Evolutionary conservation across 2,888 invertebrate genomes (phyloP), one percentile per base, ranked within the genome.

Genomic region (Entomobrya proxima): DNA sequence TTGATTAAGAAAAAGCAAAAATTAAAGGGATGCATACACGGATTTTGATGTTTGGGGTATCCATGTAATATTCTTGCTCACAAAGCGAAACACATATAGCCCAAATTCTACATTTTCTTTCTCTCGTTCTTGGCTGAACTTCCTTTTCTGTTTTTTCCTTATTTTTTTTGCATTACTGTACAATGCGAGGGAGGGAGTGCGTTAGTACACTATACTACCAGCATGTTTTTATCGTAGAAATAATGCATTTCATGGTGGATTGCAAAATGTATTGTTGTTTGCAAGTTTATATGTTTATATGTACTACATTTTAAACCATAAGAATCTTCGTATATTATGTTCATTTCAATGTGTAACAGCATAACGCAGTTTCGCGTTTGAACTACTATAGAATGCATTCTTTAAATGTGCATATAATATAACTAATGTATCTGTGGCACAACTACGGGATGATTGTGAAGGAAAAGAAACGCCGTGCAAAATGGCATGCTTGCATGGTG

Each of bases 141-240:
- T 81, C 81, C 81, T 81, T 61, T 81, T 81, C 55, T 67, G 9
- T 58, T 58, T 40, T 52, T 52, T 58, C 58, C 76, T 27, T 76
- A 76, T 40, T n/a, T 58, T n/a, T n/a, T 76, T 58, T 55, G 7
- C 58, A 15, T 67, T 76, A 76, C 50, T 50, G 50, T 74, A 50
- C 52, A 74, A 30, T n/a, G 21, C 50, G n/a, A 67, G 21, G 9
- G 64, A 64, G 6, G 3, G 32, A 64, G 35, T 18, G 13, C 37
- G 18, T 72, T 72, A n/a, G 69, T 37, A 21, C 18, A 24, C 9
- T 55, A 24, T 11, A 15, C 37, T 18, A 21, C 2, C 24, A 55
- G 55, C 30, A 30, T 50, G 52, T 37, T 24, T 55, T 52, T 30
- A n/a, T 18, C n/a, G 7, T 52, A 27, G 13, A 76, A 55, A 77